Evolutionary conservation across 2,888 invertebrate genomes (phyloP), one percentile per base, ranked within the genome.

Genomic region (Hemicrepidius hirtus): DNA sequence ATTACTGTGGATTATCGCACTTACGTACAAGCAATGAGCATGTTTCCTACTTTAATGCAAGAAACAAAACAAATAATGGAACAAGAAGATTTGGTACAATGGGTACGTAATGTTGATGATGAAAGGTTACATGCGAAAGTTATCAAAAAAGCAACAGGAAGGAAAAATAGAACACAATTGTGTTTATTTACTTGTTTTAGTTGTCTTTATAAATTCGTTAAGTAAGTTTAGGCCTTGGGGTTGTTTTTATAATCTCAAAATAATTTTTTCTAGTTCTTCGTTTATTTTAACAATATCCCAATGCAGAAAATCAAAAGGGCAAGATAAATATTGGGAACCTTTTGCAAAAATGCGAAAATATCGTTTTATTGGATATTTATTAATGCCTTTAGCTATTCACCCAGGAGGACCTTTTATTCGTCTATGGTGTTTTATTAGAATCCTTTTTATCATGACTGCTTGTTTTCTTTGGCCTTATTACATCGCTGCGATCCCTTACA

Each of bases 71-170:
- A 76, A 85, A 86, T 85, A 0, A 66, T 71, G 50, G 82, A 85
- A 82, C 81, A 71, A 50, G 63, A 44, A 16, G 49, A 82, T 81
- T 84, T 83, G 77, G 86, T 86, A 57, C 75, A 88, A 87, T 85
- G 86, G 86, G 88, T 88, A 83, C 84, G 88, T 82, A 87, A 87
- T 76, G 88, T 88, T 83, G 88, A 88, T 84, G 86, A 87, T 75
- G 87, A 87, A 28, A 28, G 63, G 9, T 10, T 41, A n/a, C 37
- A 20, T 16, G 21, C 20, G 2, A 60, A 41, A 41, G 0, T 24
- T 16, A n/a, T 20, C 13, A 60, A 41, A 40, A 16, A 10, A 10
- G 3, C 4, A 37, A 4, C 18, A 12, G 12, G 2, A 18, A 37
- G 20, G 4, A 37, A 40, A 7, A 59, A 59, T n/a, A 37, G 2